phyloP scores from a whole-genome alignment of 2,888 invertebrate genomes.

The Pseudolycoriella hygida region DNA sequence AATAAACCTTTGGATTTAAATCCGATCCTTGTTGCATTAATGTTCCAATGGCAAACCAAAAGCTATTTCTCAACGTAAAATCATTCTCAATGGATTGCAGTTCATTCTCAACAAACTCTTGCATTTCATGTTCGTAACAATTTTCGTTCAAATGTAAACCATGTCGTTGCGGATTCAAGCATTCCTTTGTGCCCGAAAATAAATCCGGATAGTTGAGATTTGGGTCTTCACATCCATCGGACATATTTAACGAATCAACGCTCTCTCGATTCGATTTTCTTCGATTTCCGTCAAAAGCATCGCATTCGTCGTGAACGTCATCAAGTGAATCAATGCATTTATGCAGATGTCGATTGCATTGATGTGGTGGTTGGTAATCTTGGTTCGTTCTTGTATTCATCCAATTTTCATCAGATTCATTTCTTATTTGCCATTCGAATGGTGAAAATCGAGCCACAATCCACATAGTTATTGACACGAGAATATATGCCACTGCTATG shows the following conservation, averaged over 20 bases:
- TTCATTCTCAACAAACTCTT: constrained; percentile 14
- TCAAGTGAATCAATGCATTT: not conserved
- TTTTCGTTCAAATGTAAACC: not conserved
- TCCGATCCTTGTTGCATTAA: constrained; percentile 88
- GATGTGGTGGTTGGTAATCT: not conserved
- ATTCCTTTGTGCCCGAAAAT: not conserved
- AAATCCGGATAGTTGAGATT: not conserved
- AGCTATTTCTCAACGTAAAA: constrained; percentile 72
- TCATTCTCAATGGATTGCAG: constrained; percentile 46
- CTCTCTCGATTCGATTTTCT: not conserved
- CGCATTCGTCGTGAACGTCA: not conserved
- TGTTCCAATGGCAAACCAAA: constrained; percentile 94
- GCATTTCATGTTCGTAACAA: not conserved
- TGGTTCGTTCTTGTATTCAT: not conserved
- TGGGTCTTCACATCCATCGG: not conserved
- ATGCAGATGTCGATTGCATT: not conserved
- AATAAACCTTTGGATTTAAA: constrained; percentile 68
- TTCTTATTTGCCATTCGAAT: constrained; percentile 51
- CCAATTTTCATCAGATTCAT: not conserved
- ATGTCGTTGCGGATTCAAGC: not conserved
- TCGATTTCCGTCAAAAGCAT: not conserved
- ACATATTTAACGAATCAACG: not conserved
- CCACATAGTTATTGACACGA: constrained; percentile 66
- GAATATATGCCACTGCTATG: constrained; percentile 58
- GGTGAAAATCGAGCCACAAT: constrained; percentile 73